Base-by-base conservation (phyloP, 2,797 vertebrate species). In the Danio jaintianensis region DNA sequence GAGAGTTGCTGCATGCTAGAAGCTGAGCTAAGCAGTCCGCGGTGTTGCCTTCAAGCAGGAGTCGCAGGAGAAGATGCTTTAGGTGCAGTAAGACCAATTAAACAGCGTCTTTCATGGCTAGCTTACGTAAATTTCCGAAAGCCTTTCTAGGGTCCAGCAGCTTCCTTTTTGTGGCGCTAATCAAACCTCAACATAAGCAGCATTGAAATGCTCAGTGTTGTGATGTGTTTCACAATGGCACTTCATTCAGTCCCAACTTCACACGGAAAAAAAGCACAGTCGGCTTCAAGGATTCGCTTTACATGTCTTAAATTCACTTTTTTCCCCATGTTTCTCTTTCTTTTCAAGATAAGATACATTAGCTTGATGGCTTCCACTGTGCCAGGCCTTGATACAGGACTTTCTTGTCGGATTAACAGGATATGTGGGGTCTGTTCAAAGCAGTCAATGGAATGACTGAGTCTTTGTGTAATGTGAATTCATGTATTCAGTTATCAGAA, bases 401-500 rank as follows among this genome's bases (percentile, higher is more conserved):
- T 22, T 69, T 48, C 59, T 63, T 67, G 45, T 82, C 63, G 29
- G 76, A 70, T 80, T 78, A 70, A 59, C 75, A 43, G 2, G 16
- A 59, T 69, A 64, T 56, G 75, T 56, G 50, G 72, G 71, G 70
- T 79, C 67, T 69, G 53, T 82, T 82, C 70, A 20, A 72, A 67
- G 69, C 70, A 64, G 84, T 86, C 85, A 85, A 82, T 87, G 86
- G 66, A 48, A 82, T 84, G 85, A 86, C 82, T 80, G 85, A 86
- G 81, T 73, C 75, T 77, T 75, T 67, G 64, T 80, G 84, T 89
- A 88, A 90, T 84, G 80, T 83, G 87, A 85, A 90, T 89, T 90
- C 84, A 87, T 89, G 88, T 89, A 86, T 89, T 86, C 80, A 85
- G 85, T 90, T 86, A 90, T 90, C 82, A 90, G 86, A 87, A 78